Evolutionary conservation across 2,888 invertebrate species (phyloP).

Genomic region (Phortica okadai): DNA sequence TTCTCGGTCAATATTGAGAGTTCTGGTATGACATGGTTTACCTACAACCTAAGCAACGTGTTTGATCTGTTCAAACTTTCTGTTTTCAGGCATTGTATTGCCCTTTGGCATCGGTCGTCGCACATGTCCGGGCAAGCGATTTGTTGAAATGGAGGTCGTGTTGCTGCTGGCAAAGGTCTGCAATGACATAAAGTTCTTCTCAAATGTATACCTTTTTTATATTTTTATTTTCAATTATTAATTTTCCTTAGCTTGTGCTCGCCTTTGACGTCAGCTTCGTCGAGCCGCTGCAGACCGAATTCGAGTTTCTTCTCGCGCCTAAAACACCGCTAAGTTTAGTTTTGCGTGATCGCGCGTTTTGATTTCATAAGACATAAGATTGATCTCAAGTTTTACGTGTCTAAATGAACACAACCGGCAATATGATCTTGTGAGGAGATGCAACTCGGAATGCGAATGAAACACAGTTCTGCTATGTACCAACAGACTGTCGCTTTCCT

Average conservation of each 20-base stretch:
- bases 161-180: constrained; percentile 84
- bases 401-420: neutral
- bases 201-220: neutral
- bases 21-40: constrained; percentile 75
- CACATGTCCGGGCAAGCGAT: constrained; percentile 90
- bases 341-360: constrained; percentile 79
- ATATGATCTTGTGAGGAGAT: too few relatives aligned
- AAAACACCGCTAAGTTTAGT: constrained; percentile 84
- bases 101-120: constrained; percentile 89
- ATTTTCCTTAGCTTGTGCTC: constrained; percentile 80
- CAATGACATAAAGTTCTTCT: neutral
- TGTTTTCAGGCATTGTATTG: constrained; percentile 78
- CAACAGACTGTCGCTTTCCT: too few relatives aligned
- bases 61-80: neutral
- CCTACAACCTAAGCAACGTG: constrained; percentile 56
- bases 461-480: too few relatives aligned
- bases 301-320: constrained; percentile 89
- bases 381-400: neutral
- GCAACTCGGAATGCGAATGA: too few relatives aligned
- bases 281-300: constrained; percentile 84
- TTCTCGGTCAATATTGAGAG: constrained; percentile 74
- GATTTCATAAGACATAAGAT: constrained; percentile 37
- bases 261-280: constrained; percentile 84
- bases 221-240: neutral
- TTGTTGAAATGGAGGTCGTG: constrained; percentile 87